phyloP scores from a whole-genome alignment of 2,888 invertebrate species.

The Agonopterix alstromeriana region DNA sequence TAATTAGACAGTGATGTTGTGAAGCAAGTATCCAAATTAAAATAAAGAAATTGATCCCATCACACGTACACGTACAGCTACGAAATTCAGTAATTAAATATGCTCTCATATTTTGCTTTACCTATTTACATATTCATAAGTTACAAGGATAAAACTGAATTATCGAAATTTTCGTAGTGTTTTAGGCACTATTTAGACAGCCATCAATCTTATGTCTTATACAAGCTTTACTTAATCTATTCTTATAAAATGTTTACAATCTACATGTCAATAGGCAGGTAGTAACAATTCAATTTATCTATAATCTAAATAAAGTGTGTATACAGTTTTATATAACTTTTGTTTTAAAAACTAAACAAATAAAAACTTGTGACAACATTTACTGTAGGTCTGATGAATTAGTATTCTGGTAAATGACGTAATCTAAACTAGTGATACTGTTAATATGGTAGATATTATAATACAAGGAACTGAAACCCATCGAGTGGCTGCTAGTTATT shows the following conservation, averaged over 20 bases:
- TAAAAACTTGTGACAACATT: too few relatives aligned
- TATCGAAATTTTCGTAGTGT: conserved; percentile 75
- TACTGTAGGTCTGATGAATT: too few relatives aligned
- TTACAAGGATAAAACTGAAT: conserved; percentile 64
- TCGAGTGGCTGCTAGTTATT: conserved; percentile 17
- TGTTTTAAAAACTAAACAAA: conserved; percentile 18
- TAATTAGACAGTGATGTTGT: conserved; percentile 4
- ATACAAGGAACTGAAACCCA: conserved; percentile 21
- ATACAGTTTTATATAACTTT: conserved; percentile 30
- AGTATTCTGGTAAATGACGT: too few relatives aligned
- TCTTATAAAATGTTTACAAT: conserved; percentile 60
- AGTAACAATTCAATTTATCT: conserved; percentile 62
- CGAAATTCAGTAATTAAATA: conserved; percentile 48
- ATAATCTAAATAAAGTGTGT: conserved; percentile 50
- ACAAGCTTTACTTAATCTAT: conserved; percentile 64
- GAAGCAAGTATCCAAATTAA: too few relatives aligned
- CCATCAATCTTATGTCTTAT: conserved; percentile 75
- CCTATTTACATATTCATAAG: conserved; percentile 61
- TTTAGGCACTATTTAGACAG: conserved; percentile 77
- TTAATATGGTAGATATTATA: too few relatives aligned
- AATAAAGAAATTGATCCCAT: conserved; percentile 67
- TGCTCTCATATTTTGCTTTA: conserved; percentile 44
- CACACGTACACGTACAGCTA: conserved; percentile 52
- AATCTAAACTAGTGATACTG: too few relatives aligned
- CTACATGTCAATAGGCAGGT: conserved; percentile 74